phyloP scores from a whole-genome alignment of 1,140 invertebrate species.

The Diorhabda carinulata region DNA sequence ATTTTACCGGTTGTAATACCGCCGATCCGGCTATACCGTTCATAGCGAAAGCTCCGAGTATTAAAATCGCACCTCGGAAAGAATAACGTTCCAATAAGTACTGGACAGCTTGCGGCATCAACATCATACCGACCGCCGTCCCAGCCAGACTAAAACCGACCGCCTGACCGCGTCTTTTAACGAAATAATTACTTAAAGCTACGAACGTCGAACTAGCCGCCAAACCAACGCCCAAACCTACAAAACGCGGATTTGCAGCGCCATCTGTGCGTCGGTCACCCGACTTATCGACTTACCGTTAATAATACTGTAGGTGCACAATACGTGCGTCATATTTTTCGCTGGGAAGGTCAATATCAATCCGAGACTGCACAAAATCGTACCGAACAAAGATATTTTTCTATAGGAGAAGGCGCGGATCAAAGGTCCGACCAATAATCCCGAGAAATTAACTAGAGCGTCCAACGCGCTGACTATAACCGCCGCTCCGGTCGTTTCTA shows the following conservation, averaged over 20 bases:
- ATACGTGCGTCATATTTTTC: conserved; percentile 65
- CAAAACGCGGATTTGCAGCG: conserved; percentile 29
- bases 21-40: conserved; percentile 63
- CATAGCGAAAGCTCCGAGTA: conserved; percentile 62
- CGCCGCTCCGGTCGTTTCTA: conserved; percentile 67
- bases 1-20: conserved; percentile 63
- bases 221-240: conserved; percentile 67
- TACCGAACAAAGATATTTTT: conserved; percentile 66
- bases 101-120: conserved; percentile 68
- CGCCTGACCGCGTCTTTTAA: conserved; percentile 68
- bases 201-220: conserved; percentile 68
- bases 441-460: conserved; percentile 72
- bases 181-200: conserved; percentile 69
- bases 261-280: no score
- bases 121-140: conserved; percentile 68
- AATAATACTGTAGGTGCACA: conserved; percentile 70
- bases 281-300: conserved; percentile 56
- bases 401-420: conserved; percentile 69
- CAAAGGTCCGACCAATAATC: conserved; percentile 67
- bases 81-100: conserved; percentile 57
- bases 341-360: conserved; percentile 65
- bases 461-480: conserved; percentile 70
- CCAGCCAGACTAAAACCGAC: conserved; percentile 72
- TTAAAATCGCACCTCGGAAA: conserved; percentile 62
- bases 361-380: conserved; percentile 59